phyloP scores from a whole-genome alignment of 1,140 invertebrate species.

The Sycophila sp. region DNA sequence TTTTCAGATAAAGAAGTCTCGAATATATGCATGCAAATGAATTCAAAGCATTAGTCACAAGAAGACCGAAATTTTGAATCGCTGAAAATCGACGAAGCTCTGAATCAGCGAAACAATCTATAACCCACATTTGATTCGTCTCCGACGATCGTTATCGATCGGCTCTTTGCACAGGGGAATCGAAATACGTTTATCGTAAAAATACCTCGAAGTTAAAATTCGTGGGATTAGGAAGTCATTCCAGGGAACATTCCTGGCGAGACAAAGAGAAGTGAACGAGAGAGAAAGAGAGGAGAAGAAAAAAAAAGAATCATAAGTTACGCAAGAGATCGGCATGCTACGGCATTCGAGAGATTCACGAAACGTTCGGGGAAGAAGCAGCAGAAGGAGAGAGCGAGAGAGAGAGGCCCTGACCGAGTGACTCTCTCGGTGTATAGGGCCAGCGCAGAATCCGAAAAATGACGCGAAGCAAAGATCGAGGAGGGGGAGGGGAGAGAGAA shows the following conservation, averaged over 20 bases:
- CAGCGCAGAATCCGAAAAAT: conserved; percentile 48
- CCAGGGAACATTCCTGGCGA: conserved; percentile 7
- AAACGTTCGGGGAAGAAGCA: conserved; percentile 18
- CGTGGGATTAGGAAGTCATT: conserved; percentile 28
- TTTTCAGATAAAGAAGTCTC: too few relatives aligned
- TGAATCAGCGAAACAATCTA: too few relatives aligned
- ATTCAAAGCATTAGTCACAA: too few relatives aligned
- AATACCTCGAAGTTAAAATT: conserved; percentile 16
- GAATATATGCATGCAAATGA: too few relatives aligned
- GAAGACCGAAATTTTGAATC: background rate
- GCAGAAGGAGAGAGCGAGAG: background rate
- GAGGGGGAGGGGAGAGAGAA: background rate
- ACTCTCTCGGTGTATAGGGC: conserved; percentile 41
- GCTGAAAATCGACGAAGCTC: too few relatives aligned
- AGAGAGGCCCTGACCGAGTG: conserved; percentile 52
- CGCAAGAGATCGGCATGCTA: conserved; percentile 21
- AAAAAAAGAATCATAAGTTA: conserved; percentile 31
- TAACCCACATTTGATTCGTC: too few relatives aligned
- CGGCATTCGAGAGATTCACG: conserved; percentile 28
- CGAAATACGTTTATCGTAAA: conserved; percentile 20
- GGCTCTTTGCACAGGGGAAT: background rate
- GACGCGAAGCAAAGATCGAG: conserved; percentile 48
- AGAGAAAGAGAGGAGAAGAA: conserved; percentile 6
- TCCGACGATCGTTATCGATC: background rate
- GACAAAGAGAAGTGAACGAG: conserved; percentile 11